A percentile compares a stretch with the other conserved stretches of the same genome.
Conservation (phyloP, 1,140 invertebrate genomes). For the Procambarus virginalis region DNA sequence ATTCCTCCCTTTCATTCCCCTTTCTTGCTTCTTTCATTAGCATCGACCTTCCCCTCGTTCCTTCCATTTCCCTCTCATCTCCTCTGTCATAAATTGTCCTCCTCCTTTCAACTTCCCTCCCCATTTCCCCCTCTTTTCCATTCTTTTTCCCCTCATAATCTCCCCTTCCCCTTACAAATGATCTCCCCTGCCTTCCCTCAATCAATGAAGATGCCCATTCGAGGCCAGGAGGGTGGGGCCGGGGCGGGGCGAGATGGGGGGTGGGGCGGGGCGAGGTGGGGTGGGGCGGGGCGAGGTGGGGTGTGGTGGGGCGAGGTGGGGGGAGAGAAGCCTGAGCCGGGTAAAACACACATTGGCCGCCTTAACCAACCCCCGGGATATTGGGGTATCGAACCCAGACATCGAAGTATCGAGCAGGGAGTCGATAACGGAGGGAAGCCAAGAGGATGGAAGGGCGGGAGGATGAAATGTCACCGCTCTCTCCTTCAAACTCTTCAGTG, state of each 20-base stretch:
- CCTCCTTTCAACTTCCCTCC: background rate
- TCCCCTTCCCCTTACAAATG: background rate
- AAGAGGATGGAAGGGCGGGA: too few relatives aligned
- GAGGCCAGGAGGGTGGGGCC: too few relatives aligned
- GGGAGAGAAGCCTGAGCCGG: background rate
- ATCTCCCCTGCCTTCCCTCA: slow-evolving; percentile 1
- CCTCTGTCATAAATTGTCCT: background rate
- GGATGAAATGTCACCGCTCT: too few relatives aligned
- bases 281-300: background rate
- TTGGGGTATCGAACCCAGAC: slow-evolving; percentile 34
- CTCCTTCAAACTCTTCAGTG: too few relatives aligned
- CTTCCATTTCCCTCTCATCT: background rate
- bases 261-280: too few relatives aligned
- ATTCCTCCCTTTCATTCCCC: background rate
- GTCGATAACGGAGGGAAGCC: background rate
- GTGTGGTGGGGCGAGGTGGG: background rate
- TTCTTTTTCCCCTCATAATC: background rate
- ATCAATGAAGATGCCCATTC: background rate
- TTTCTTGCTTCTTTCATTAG: background rate
- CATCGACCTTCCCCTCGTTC: background rate
- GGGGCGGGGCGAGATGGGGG: background rate
- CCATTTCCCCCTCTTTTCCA: background rate
- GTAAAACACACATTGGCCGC: slow-evolving; percentile 18
- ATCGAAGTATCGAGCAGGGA: slow-evolving; percentile 30
- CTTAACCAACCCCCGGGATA: slow-evolving; percentile 27